Percentiles rank a stretch among this genome's conserved stretches.
Conservation (phyloP, 2,888 invertebrate species). For the Zele albiditarsus region DNA sequence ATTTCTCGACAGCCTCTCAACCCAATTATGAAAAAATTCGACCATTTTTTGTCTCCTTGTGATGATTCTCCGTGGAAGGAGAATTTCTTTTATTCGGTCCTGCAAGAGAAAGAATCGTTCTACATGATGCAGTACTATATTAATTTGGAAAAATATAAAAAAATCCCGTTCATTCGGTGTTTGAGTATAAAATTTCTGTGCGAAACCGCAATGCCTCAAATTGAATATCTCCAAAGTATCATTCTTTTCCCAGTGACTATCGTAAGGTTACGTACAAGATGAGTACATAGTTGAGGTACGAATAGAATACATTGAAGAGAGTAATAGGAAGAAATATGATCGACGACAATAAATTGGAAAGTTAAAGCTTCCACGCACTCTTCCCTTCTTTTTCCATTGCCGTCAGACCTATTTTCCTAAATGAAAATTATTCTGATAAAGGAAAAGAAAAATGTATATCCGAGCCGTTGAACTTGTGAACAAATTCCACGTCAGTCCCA, state of each 20-base stretch:
- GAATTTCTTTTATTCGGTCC: not conserved
- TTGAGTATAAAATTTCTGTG: conserved; percentile 29
- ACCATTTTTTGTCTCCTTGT: not conserved
- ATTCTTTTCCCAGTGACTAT: conserved; percentile 41
- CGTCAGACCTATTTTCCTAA: not conserved
- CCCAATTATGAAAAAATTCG: conserved; percentile 1
- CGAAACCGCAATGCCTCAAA: conserved; percentile 39
- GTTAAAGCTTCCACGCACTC: conserved; percentile 48
- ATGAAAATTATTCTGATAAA: not conserved
- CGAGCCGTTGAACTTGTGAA: not conserved
- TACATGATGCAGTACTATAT: not conserved
- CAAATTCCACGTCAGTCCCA: not conserved
- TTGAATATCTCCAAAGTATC: not conserved
- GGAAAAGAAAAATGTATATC: not conserved
- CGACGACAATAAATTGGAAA: conserved; percentile 52
- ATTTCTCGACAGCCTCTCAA: conserved; percentile 2
- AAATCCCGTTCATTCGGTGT: conserved; percentile 25
- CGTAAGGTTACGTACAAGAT: not conserved
- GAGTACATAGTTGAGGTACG: not conserved
- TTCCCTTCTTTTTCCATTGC: not conserved
- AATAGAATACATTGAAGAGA: not conserved
- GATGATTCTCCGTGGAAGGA: conserved; percentile 6
- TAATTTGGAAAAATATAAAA: conserved; percentile 13
- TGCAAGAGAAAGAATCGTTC: not conserved
- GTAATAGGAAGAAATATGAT: conserved; percentile 48